Evolutionary conservation across 2,888 invertebrate species (phyloP), one percentile per base, ranked within the genome.

Genomic region (Blera fallax): DNA sequence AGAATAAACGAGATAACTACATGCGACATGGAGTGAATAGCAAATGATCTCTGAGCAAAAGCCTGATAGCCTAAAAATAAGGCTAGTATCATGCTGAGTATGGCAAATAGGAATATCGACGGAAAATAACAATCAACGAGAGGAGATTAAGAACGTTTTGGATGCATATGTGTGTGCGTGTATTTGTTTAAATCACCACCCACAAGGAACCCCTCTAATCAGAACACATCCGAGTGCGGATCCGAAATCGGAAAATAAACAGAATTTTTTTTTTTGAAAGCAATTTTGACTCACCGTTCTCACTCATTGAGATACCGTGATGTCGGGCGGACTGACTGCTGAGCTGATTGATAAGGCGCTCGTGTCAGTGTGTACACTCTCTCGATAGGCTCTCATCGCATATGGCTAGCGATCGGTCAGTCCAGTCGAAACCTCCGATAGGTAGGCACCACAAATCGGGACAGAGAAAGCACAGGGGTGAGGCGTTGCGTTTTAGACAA

Each of bases 31-130:
- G 65, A 8, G 32, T 16, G 48, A 58, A 64, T 21, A 56, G 8
- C 32, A 24, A 34, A 48, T 74, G n/a, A 70, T 50, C 40, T 74
- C 56, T 50, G 52, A 11, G 16, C 18, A 50, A 65, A 76, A 58
- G 56, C 29, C 60, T 72, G 78, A 84, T 79, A 79, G 73, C 54
- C 60, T 62, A 52, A 62, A 79, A 56, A 58, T 72, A 50, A 65
- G 70, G 72, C 62, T 69, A 60, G 29, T 45, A 24, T 69, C 69
- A 60, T 14, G n/a, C 11, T 18, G 67, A 40, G 27, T n/a, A n/a
- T 67, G 37, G 11, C 11, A 27, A 21, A 16, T 24, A 40, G n/a
- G 14, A 58, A 11, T 18, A 16, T 21, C n/a, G 2, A 52, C 16
- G 34, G 29, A 24, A 24, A 62, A 70, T 24, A 64, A 34, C 24